Evolutionary conservation across 1,140 invertebrate species (phyloP), one percentile per base, ranked within the genome.

Genomic region (Drosophila pallidifrons): DNA sequence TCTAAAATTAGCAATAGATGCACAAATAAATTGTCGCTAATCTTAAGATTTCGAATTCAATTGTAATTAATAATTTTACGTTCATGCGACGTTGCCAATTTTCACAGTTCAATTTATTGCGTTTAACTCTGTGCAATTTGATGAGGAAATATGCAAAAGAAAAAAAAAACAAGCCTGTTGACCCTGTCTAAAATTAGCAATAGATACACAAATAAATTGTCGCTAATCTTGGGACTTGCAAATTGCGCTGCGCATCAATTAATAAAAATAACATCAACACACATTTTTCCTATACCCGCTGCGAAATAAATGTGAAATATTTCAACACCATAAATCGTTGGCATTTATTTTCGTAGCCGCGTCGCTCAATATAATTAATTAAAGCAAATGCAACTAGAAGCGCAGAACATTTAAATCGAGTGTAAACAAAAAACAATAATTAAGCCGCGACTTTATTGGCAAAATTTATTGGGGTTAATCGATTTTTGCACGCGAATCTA

Each of bases 51-150:
- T 67, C 2, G 20, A 20, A 30, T 46, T 55, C 30, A 20, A 20
- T 20, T 25, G 65, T 60, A 75, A 65, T 75, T 75, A 79, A 78
- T 82, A 75, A 70, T 69, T 73, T 54, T 38, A 38, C 35, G 32
- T 28, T 41, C 25, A n/a, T 13, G n/a, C 63, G 1, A 55, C 64
- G 55, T 68, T 68, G 65, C 64, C 65, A 59, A 66, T 64, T 55
- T 46, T 63, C 51, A 43, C 38, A 16, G 43, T 35, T 41, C 38
- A 32, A 64, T 45, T 30, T 52, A 51, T 35, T 35, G 32, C 32
- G 5, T 0, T 16, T 16, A 16, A 16, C 16, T 16, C 16, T 16
- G 16, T 1, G 16, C 16, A 16, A 16, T 16, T 25, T 25, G 2
- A 25, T 25, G 20, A 25, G 20, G 3, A 25, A 25, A 25, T 25